phyloP scores from a whole-genome alignment of 2,113 vertebrate genomes.

The Odocoileus virginianus region DNA sequence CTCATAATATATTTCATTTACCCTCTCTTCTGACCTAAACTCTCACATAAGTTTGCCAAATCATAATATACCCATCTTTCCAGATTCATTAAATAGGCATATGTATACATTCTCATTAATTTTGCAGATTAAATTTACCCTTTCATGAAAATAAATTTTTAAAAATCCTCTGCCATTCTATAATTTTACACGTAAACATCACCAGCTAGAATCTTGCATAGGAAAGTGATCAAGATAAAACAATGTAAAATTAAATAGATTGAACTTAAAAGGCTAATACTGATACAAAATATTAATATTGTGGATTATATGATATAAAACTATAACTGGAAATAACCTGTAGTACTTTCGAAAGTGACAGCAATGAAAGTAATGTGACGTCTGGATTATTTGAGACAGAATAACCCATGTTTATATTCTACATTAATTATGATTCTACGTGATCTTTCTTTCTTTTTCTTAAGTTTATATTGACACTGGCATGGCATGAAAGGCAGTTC shows the following conservation, averaged over 20 bases:
- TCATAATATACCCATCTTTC: neutral
- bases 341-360: neutral
- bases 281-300: neutral
- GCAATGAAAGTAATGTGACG: neutral
- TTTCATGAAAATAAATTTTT: neutral
- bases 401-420: neutral
- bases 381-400: neutral
- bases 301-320: neutral
- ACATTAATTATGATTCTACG: neutral
- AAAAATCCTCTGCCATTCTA: neutral
- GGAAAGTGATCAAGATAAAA: neutral
- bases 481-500: neutral
- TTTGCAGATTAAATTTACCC: neutral
- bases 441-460: neutral
- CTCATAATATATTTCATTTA: neutral
- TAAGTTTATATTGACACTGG: neutral
- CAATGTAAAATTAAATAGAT: neutral
- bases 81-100: neutral
- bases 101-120: neutral
- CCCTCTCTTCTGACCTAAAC: neutral
- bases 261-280: neutral
- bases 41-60: neutral
- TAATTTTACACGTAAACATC: neutral
- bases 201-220: neutral
- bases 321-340: neutral